These are phyloP conservation scores for Turdus rufiventris DNA, from an alignment of 2,113 vertebrate genomes.

Conservation along the genomic window DNA sequence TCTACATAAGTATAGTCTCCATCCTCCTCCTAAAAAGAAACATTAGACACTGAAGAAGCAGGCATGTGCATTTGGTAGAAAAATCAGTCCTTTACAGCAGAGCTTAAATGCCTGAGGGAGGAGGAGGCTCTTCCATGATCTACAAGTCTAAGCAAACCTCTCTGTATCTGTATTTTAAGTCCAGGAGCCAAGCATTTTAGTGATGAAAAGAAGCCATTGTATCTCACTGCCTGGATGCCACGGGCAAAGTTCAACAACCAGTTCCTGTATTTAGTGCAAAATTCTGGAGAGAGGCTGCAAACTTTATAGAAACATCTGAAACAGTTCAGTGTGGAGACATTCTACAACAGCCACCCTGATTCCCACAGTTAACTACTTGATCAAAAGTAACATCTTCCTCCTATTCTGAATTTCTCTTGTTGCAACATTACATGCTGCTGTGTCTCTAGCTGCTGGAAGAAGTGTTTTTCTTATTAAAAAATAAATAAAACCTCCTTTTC, in stretches of 20 bases:
- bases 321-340: not conserved
- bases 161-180: not conserved
- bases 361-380: not conserved
- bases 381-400: not conserved
- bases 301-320: not conserved
- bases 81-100: not conserved
- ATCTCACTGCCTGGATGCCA: not conserved
- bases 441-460: not conserved
- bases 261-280: not conserved
- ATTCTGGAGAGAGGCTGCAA: not conserved
- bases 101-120: not conserved
- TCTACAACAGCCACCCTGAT: not conserved
- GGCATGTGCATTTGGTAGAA: not conserved
- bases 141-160: not conserved
- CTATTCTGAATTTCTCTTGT: not conserved
- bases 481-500: not conserved
- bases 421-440: not conserved
- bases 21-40: slow-evolving; percentile 80
- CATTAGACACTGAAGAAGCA: not conserved
- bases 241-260: not conserved
- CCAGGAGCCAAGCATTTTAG: not conserved
- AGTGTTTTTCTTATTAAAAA: not conserved
- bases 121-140: not conserved
- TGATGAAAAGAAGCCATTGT: not conserved
- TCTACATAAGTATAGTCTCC: slow-evolving; percentile 87